Percentiles rank a stretch among this genome's conserved stretches.
Conservation (phyloP, 2,888 invertebrate species). For the Drosophila kanekoi region DNA sequence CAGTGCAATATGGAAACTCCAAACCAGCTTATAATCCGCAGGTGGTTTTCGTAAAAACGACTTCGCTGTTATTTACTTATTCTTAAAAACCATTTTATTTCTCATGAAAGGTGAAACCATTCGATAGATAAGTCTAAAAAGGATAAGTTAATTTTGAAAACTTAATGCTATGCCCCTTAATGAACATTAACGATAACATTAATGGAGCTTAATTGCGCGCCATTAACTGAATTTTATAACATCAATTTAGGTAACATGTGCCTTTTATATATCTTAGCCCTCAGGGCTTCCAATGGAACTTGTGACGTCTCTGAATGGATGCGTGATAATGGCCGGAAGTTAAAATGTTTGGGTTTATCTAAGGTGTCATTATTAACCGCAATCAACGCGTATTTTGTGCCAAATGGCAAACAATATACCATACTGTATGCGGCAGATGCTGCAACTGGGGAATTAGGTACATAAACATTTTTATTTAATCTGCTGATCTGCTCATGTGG, state of each 20-base stretch:
- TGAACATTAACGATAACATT: too few relatives aligned
- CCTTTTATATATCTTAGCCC: neutral
- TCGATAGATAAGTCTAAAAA: too few relatives aligned
- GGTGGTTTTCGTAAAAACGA: too few relatives aligned
- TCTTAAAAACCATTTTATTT: too few relatives aligned
- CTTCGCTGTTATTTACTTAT: too few relatives aligned
- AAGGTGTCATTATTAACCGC: conserved; percentile 76
- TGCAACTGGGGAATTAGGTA: conserved; percentile 57
- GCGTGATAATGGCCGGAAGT: conserved; percentile 18
- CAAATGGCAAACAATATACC: conserved; percentile 68
- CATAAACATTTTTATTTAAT: conserved; percentile 62
- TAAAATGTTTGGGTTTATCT: conserved; percentile 53
- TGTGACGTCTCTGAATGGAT: neutral
- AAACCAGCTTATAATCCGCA: too few relatives aligned
- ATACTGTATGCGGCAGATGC: conserved; percentile 59
- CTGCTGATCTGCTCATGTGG: conserved; percentile 70
- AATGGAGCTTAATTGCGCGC: too few relatives aligned
- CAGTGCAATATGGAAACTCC: too few relatives aligned
- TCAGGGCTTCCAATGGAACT: neutral
- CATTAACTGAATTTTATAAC: too few relatives aligned
- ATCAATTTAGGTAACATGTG: neutral
- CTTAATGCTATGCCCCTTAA: too few relatives aligned
- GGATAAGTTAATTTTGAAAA: too few relatives aligned
- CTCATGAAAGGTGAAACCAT: too few relatives aligned
- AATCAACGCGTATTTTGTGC: conserved; percentile 68